Base-by-base conservation (phyloP, 23 tunicate genomes). In the Aplidium turbinatum region DNA sequence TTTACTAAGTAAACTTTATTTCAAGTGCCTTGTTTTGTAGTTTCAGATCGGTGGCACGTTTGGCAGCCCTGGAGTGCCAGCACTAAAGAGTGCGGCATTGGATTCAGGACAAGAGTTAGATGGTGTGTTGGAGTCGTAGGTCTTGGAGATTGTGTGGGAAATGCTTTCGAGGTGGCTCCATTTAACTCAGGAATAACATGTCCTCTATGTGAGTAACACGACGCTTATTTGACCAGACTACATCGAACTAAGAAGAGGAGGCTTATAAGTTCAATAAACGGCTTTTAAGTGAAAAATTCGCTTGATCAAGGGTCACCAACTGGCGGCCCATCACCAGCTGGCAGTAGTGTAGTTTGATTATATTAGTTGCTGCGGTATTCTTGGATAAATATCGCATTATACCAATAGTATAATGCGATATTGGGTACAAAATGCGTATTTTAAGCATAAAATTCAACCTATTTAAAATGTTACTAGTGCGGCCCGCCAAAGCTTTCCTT, bases 11-110 rank as follows among this genome's bases (percentile, higher is more conserved):
- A n/a, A 9, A 42, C 48, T 9, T 42, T 13, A 42, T 42, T 42
- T 42, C 13, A 42, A 42, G 9, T 42, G 9, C 13, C 13, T 42
- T 42, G 48, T 42, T 42, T 9, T 42, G 11, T 27, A 65, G 72
- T 36, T 36, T 35, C 72, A 2, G 72, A 65, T 65, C 72, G 26
- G 11, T 70, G 76, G 76, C 58, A 70, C 29, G 3, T 18, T 2
- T 70, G 76, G 76, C 58, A 47, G 38, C 47, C 30, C 7, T 70
- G 76, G 76, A 48, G 76, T 18, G 76, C 33, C 19, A 46, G 76
- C 47, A 11, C 19, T 22, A 22, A 39, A 3, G 76, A 47, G 3
- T 70, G 76, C 26, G 76, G 76, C 21, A 70, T 4, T 30, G 76
- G 58, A 13, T 46, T 16, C 38, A 45, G 35, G 16, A 47, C 58